Base-by-base conservation (phyloP, 2,113 vertebrate genomes). In the Antigone vipio region DNA sequence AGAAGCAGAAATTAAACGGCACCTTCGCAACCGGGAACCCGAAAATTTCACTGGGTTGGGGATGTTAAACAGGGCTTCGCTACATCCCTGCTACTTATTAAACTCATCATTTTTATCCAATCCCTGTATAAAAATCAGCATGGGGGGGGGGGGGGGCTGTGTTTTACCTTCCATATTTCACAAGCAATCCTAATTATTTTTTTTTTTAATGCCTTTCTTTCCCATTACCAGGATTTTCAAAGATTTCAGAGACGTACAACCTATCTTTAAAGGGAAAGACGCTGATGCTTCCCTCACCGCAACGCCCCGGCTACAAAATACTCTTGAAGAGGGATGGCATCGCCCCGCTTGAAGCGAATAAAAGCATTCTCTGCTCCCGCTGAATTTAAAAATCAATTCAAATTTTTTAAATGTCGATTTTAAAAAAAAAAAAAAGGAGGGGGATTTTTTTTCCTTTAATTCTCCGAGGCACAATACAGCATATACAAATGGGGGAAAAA, bases 391-490 rank as follows among this genome's bases (percentile, higher is more conserved):
- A 96, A 92, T 35, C 18, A 23, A 72, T 92, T 62, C 60, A 13
- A 62, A 52, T 26, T 17, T 66, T 85, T 63, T 52, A 92, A 92
- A 38, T 1, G 15, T 6, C 15, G 26, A 32, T 50, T 35, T 42
- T 88, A 95, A 52, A 78, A 44, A 0, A 26, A 9, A 0, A 30
- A 18, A 52, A 78, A 44, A 0, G 26, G 16, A 52, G 13, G 6
- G 22, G 40, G 40, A 42, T 42, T 42, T 42, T 42, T 42, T 23
- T 56, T 60, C 47, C 18, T 94, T 96, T 91, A 78, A 85, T 95
- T 97, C 78, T 66, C 56, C 85, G 64, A 91, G 45, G 86, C 84
- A 94, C 86, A 95, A 96, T 77, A 89, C 84, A 90, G 91, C 52
- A 85, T 30, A 92, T 81, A 93, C 76, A 91, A 95, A 16, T 32